Evolutionary conservation across 2,113 vertebrate genomes (phyloP), one percentile per base, ranked within the genome.

Genomic region (Festucalex cinctus): DNA sequence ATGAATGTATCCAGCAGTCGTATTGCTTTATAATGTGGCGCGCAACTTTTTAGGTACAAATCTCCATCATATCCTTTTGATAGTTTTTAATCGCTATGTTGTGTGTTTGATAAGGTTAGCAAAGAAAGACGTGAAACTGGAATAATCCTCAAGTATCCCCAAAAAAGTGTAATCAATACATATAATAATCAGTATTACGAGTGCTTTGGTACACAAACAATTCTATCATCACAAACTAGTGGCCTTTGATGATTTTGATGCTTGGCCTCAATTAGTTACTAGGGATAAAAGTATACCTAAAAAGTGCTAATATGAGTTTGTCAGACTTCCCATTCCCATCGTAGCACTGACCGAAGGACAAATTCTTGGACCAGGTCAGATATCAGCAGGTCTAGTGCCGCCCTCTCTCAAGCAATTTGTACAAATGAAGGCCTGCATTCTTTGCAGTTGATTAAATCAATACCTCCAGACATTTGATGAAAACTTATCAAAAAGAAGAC

Each of bases 1-100:
- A 7, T 62, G 82, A 73, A 82, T 83, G 74, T 83, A 80, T 79
- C 36, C 1, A 66, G 56, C 46, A 6, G 32, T 57, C 48, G n/a
- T 68, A 56, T 57, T 71, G 46, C 44, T 44, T 22, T 69, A 64
- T 46, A 63, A n/a, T 12, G 57, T 74, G 57, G 46, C 37, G 28
- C 35, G 62, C 63, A 46, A 46, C 17, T 43, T 66, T 70, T 71
- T 41, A n/a, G 67, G 68, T 73, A 76, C 39, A 63, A 68, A 22
- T 72, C 28, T 36, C 16, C 28, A 61, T 65, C 39, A 24, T 56
- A 26, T 39, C 13, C 39, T 32, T n/a, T 60, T 70, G 51, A 37
- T 51, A 4, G 19, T 43, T 41, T 53, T 71, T 58, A 26, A 35
- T 17, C 63, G 53, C 69, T 51, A 19, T 53, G 49, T 35, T 6